Evolutionary conservation across 1,140 invertebrate genomes (phyloP).

Genomic region (Drosophila littoralis): DNA sequence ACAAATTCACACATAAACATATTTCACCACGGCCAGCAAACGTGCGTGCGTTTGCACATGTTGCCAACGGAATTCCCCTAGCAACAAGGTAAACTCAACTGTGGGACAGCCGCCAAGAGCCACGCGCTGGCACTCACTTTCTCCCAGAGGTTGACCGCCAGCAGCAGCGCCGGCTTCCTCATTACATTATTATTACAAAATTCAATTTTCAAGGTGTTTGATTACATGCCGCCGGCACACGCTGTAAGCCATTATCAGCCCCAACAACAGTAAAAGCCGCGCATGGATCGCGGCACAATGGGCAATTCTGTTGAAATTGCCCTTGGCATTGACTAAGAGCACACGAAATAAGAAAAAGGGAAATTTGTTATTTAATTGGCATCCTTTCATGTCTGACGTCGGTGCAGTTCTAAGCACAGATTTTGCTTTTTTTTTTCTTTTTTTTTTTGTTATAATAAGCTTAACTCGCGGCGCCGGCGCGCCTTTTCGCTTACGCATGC

Average conservation of each 20-base stretch:
- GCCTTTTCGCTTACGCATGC: slow-evolving; percentile 46
- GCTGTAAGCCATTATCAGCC: slow-evolving; percentile 5
- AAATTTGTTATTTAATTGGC: slow-evolving; percentile 22
- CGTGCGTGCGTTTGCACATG: slow-evolving; percentile 28
- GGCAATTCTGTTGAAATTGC: slow-evolving; percentile 28
- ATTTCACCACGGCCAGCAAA: slow-evolving; percentile 23
- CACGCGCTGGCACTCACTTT: slow-evolving; percentile 23
- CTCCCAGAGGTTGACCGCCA: slow-evolving; percentile 47
- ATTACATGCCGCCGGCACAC: slow-evolving; percentile 47
- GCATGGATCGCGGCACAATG: slow-evolving; percentile 29
- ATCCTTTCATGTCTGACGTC: slow-evolving; percentile 36
- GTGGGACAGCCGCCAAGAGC: not conserved
- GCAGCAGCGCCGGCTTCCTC: slow-evolving; percentile 48
- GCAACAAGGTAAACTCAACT: slow-evolving; percentile 50
- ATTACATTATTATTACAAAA: slow-evolving; percentile 58
- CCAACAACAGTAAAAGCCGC: slow-evolving; percentile 8
- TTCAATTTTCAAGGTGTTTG: slow-evolving; percentile 56
- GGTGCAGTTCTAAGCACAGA: slow-evolving; percentile 21
- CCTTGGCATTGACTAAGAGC: slow-evolving; percentile 6
- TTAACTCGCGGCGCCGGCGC: slow-evolving; percentile 26
- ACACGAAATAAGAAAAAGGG: not conserved
- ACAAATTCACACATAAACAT: not conserved
- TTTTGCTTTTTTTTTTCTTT: not conserved
- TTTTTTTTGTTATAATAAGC: not conserved
- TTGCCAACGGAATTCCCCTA: slow-evolving; percentile 54